A percentile compares a stretch with the other conserved stretches of the same genome.
phyloP scores from a whole-genome alignment of 2,888 invertebrate species.

The Hyles lineata region DNA sequence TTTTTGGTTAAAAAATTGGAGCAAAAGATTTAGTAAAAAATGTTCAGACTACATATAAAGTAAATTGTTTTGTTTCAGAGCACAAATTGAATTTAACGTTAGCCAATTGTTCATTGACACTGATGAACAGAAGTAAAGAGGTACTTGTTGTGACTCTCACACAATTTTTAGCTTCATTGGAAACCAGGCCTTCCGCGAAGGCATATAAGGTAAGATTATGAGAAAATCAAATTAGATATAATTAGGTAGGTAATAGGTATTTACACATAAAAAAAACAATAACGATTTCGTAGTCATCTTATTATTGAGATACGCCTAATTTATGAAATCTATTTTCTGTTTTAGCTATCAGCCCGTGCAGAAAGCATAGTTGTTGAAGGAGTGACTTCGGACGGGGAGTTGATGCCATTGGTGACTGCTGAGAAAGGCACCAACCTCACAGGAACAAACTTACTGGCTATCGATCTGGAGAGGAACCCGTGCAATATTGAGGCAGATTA shows the following conservation, averaged over 20 bases:
- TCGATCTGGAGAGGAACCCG: conserved; percentile 91
- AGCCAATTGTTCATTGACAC: conserved; percentile 88
- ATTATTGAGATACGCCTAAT: no score
- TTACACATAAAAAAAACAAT: neutral
- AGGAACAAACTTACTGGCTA: conserved; percentile 88
- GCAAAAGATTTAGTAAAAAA: no score
- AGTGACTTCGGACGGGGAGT: conserved; percentile 88
- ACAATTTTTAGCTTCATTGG: conserved; percentile 88
- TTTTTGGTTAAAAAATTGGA: no score
- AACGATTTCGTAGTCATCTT: neutral
- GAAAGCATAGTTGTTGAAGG: conserved; percentile 92
- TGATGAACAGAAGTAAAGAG: conserved; percentile 88
- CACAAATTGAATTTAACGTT: conserved; percentile 91
- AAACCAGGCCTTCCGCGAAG: conserved; percentile 87
- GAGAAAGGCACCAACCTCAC: conserved; percentile 79
- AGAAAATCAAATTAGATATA: neutral
- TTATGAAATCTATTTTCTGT: conserved; percentile 20
- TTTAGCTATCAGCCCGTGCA: conserved; percentile 86
- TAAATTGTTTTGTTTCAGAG: conserved; percentile 76
- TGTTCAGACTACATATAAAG: no score
- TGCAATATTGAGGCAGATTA: conserved; percentile 87
- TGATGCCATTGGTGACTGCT: conserved; percentile 87
- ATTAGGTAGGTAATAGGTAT: no score
- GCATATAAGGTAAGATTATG: conserved; percentile 84
- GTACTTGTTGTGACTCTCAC: conserved; percentile 89